Base-by-base conservation (phyloP, 2,888 invertebrate species). In the Dryomyza anilis region DNA sequence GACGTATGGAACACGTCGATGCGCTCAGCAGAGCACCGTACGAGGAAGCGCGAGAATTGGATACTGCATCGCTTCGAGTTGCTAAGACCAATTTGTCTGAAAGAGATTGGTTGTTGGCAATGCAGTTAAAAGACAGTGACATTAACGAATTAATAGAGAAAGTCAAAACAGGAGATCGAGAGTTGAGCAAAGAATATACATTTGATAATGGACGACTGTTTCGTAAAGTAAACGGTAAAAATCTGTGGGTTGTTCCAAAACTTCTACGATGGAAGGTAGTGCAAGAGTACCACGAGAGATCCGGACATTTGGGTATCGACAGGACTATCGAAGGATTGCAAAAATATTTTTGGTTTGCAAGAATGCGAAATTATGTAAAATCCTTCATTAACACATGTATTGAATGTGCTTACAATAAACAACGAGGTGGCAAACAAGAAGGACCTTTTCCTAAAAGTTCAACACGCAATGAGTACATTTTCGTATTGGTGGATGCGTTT, bases 351-450 rank as follows among this genome's bases (percentile, higher is more conserved):
- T 46, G 46, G 46, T 46, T 46, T 46, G 6, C 46, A 4, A 16
- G 46, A 46, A 46, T 46, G 46, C 21, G 46, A n/a, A n/a, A n/a
- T n/a, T n/a, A n/a, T n/a, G n/a, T 16, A 16, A 46, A 21, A 12
- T 21, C 21, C 5, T 46, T 10, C 46, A 78, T 84, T 4, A 46
- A 46, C 3, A 10, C 46, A 16, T 46, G 21, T 19, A 12, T 46
- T 48, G 46, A 48, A 10, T 48, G 46, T 19, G 46, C 46, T 21
- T 48, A 21, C 12, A 48, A 48, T 21, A 48, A 48, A 21, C 19
- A 21, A 6, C 46, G 8, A 8, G 46, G 46, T 12, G 21, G 46
- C 6, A n/a, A 33, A 36, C 21, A 56, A 21, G 23, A 33, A 23
- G 23, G 23, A n/a, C 63, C 65, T 10, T 66, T 62, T 33, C 59